Conservation (phyloP, 2,888 invertebrate species). For the Sialis lutaria region DNA sequence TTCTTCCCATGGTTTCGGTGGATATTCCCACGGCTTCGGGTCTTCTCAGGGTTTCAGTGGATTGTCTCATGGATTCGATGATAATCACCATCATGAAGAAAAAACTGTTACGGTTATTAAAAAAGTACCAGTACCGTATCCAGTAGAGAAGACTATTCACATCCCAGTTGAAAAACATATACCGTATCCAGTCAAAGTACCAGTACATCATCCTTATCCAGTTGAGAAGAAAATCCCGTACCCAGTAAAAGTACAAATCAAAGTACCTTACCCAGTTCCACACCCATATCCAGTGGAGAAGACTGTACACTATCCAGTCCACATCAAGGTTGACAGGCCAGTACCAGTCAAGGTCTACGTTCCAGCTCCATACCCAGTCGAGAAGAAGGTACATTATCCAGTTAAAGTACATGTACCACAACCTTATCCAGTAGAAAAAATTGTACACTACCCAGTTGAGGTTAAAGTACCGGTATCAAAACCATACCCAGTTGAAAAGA, state of each 20-base stretch:
- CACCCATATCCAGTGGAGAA: slow-evolving; percentile 57
- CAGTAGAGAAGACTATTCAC: slow-evolving; percentile 47
- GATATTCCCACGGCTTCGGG: background rate
- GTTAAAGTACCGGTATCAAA: slow-evolving; percentile 49
- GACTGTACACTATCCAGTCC: slow-evolving; percentile 45
- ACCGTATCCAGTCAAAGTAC: slow-evolving; percentile 20
- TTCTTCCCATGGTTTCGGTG: background rate
- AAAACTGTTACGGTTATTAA: slow-evolving; percentile 36
- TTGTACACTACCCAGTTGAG: slow-evolving; percentile 48
- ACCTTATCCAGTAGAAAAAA: slow-evolving; percentile 50
- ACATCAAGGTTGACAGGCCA: slow-evolving; percentile 34
- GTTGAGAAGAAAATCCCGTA: slow-evolving; percentile 47
- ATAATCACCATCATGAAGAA: slow-evolving; percentile 1
- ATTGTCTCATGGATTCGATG: slow-evolving; percentile 5
- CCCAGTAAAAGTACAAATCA: slow-evolving; percentile 45
- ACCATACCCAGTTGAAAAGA: slow-evolving; percentile 56
- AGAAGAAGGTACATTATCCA: slow-evolving; percentile 46
- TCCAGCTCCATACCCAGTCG: slow-evolving; percentile 54
- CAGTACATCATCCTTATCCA: slow-evolving; percentile 36
- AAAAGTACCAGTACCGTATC: slow-evolving; percentile 43
- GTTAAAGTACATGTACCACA: slow-evolving; percentile 48
- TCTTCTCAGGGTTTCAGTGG: background rate
- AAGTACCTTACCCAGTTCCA: slow-evolving; percentile 22
- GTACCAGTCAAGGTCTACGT: slow-evolving; percentile 57
- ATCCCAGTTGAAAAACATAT: slow-evolving; percentile 31